Evolutionary conservation across 2,113 vertebrate species (phyloP), one percentile per base, ranked within the genome.

Genomic region (Oceanodroma tethys): DNA sequence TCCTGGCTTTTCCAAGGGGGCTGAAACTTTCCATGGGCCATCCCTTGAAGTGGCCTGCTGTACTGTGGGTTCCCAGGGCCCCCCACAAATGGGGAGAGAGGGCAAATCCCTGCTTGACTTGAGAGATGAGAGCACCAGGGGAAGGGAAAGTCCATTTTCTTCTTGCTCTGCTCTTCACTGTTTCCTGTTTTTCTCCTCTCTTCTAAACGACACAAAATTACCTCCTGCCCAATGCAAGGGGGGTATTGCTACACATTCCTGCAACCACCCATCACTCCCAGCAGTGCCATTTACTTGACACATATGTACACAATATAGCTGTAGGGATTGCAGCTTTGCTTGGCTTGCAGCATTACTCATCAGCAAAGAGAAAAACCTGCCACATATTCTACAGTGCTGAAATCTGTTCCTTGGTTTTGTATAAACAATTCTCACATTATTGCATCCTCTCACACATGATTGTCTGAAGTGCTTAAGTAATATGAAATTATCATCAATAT

Each of bases 351-450:
- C 91, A 30, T 92, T 94, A 86, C 50, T 88, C 52, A 8, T 91
- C 75, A 92, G 19, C 38, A 60, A 86, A 87, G 43, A 89, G 78
- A 45, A 95, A 96, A 93, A 88, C 60, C 91, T 91, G 67, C 42
- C 86, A 91, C 26, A 2, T 94, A 88, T 72, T 80, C 91, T 82
- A 81, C 82, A 81, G 80, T 80, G 78, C 85, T 96, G 96, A 98
- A 97, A 95, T 90, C 36, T 73, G 63, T 65, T 84, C 88, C 81
- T 93, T 8, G 36, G 48, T 93, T 98, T 96, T 95, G 85, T 95
- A 90, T 93, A 92, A 98, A 96, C 97, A 94, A 86, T 96, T 97
- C 91, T 95, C 95, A 96, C 95, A 86, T 95, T 98, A 93, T 84
- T 96, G 80, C 80, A 75, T 95, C 86, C 90, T 96, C 83, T 91